These are phyloP conservation scores for Sterna hirundo DNA, from an alignment of 2,113 vertebrate species.

Conservation along the genomic window DNA sequence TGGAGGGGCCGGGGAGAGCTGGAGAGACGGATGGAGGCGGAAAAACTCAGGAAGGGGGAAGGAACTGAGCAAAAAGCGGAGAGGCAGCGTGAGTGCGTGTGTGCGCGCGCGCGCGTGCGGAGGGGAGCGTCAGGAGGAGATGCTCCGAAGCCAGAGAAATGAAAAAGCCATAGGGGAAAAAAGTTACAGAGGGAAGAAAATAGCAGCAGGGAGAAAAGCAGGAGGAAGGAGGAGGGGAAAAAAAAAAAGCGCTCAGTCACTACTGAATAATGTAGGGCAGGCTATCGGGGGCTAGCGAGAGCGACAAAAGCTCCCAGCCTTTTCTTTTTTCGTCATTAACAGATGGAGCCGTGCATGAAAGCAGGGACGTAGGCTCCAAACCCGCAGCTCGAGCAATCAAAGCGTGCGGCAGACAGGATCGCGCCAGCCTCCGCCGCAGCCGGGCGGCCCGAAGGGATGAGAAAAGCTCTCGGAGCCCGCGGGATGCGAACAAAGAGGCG, in stretches of 20 bases:
- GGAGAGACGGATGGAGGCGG: neutral
- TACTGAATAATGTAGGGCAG: slow-evolving; percentile 45
- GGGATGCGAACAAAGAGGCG: neutral
- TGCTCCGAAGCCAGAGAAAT: rapidly evolving
- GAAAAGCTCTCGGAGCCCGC: neutral
- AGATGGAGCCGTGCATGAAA: slow-evolving; percentile 54
- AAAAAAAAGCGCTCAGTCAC: neutral
- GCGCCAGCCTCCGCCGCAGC: slow-evolving; percentile 11
- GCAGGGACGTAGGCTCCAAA: slow-evolving; percentile 52
- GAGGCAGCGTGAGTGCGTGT: neutral
- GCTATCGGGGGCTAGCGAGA: neutral
- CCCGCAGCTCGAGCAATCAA: slow-evolving; percentile 44
- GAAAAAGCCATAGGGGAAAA: neutral
- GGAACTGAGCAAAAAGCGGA: neutral
- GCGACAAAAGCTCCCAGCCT: slow-evolving; percentile 27
- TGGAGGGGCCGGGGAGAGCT: neutral
- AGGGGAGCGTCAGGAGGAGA: neutral
- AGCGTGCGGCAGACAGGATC: slow-evolving; percentile 13
- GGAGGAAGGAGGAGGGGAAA: neutral
- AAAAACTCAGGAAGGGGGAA: neutral
- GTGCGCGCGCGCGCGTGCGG: rapidly evolving
- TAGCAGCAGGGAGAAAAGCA: neutral
- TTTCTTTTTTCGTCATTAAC: slow-evolving; percentile 52
- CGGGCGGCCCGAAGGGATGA: neutral
- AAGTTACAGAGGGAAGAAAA: slow-evolving; percentile 22